Evolutionary conservation across 2,888 invertebrate species (phyloP).

Genomic region (Ochropacha duplaris): DNA sequence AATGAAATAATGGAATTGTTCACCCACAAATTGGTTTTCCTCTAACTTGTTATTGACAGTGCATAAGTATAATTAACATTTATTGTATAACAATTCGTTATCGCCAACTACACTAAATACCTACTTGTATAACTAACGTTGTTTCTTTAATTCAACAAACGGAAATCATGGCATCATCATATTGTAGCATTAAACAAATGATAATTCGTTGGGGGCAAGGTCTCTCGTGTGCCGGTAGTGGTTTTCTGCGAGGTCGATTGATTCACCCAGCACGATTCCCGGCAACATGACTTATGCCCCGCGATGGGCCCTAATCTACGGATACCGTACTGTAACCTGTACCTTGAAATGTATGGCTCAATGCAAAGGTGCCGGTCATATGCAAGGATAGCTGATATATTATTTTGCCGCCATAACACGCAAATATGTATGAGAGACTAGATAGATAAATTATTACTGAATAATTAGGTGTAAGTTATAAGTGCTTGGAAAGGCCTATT

Average conservation of each 20-base stretch:
- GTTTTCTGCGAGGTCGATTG: slow-evolving; percentile 39
- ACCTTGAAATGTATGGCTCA: slow-evolving; percentile 22
- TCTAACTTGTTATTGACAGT: not conserved
- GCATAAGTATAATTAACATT: not conserved
- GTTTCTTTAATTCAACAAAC: not conserved
- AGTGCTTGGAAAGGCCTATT: too few relatives aligned
- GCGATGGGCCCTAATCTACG: slow-evolving; percentile 35
- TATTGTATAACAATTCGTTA: not conserved
- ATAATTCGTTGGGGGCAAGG: slow-evolving; percentile 7
- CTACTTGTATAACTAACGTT: not conserved
- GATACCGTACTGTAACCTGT: slow-evolving; percentile 46
- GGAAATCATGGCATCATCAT: slow-evolving; percentile 12
- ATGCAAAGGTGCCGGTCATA: slow-evolving; percentile 37
- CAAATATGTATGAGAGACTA: too few relatives aligned
- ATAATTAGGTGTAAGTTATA: too few relatives aligned
- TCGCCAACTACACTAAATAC: not conserved
- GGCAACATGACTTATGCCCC: slow-evolving; percentile 27
- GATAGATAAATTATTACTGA: too few relatives aligned
- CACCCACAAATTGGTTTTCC: not conserved
- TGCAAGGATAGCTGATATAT: not conserved
- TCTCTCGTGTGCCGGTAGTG: slow-evolving; percentile 22
- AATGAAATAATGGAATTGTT: not conserved
- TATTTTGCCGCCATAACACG: too few relatives aligned
- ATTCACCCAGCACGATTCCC: slow-evolving; percentile 41
- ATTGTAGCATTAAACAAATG: slow-evolving; percentile 14